Evolutionary conservation across 2,888 invertebrate species (phyloP), one percentile per base, ranked within the genome.

Genomic region (Andrena dorsata): DNA sequence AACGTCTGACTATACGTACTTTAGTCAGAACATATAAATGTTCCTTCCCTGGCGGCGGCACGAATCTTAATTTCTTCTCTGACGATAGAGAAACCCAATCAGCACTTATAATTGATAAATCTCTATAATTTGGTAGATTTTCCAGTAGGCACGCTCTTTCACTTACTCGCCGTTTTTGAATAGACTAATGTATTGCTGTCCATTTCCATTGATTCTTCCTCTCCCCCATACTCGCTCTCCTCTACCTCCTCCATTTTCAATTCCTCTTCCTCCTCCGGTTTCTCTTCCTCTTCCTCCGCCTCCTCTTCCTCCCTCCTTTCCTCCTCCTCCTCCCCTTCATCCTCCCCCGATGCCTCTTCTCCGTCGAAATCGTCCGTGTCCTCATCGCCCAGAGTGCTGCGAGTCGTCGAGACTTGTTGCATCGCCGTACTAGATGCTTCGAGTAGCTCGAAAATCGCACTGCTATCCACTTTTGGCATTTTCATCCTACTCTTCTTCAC

Each of bases 11-110:
- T 56, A 2, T 23, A 30, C 30, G 3, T 86, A 93, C 93, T 89
- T 92, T 93, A 2, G 87, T 90, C 5, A 91, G 82, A 51, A 92
- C 76, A 58, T 94, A 94, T 70, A 93, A 93, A 66, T 92, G 86
- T 51, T 92, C 90, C 82, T 93, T 90, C 26, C 90, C 93, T 0
- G 91, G 90, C 10, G 92, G 91, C 6, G 93, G 94, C 2, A 87
- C 84, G 51, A 92, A 91, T 5, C 16, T 76, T 3, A 69, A 41
- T 30, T 4, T 10, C 8, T 0, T 23, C 23, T 26, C 56, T 56
- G 4, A 51, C n/a, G 20, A 20, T 6, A 51, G 56, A 56, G 56
- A 4, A 56, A 23, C 20, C 56, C n/a, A 53, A 53, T 53, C 20
- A 41, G 41, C 4, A 41, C 1, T n/a, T 51, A 2, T 0, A 35